phyloP scores from a whole-genome alignment of 2,888 invertebrate species.

The Labia minor region DNA sequence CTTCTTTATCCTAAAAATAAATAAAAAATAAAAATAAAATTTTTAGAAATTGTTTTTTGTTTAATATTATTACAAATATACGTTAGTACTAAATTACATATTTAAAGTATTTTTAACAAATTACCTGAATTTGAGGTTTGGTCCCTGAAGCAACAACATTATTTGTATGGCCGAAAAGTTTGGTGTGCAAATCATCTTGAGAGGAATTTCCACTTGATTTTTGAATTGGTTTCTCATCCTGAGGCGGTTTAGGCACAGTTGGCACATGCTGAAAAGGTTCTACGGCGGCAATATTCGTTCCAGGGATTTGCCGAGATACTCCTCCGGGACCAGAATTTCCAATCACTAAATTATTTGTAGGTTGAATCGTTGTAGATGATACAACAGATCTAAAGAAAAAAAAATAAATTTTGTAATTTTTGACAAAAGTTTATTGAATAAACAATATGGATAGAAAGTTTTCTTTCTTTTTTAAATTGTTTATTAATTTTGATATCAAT shows the following conservation, averaged over 20 bases:
- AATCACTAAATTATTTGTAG: constrained; percentile 33
- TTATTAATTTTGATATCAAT: too few species aligned
- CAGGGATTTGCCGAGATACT: constrained; percentile 38
- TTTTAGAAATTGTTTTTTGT: background rate
- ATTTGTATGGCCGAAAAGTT: constrained; percentile 18
- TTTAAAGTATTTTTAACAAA: too few species aligned
- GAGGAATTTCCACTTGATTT: constrained; percentile 36
- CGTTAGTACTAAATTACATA: too few species aligned
- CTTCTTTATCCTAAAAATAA: constrained; percentile 36
- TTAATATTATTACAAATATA: too few species aligned
- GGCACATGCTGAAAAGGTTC: constrained; percentile 83
- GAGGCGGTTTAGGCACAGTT: constrained; percentile 19
- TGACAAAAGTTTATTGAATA: background rate
- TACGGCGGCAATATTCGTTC: constrained; percentile 75
- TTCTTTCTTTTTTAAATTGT: too few species aligned
- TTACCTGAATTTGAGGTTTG: background rate
- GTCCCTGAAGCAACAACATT: background rate
- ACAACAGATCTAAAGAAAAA: constrained; percentile 29
- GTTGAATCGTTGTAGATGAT: constrained; percentile 30
- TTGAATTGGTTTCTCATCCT: constrained; percentile 4
- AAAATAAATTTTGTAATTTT: background rate
- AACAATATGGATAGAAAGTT: background rate
- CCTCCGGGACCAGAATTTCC: constrained; percentile 24
- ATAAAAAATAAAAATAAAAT: background rate
- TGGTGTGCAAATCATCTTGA: constrained; percentile 27